phyloP scores from a whole-genome alignment of 2,113 vertebrate genomes.

The Strigops habroptila region DNA sequence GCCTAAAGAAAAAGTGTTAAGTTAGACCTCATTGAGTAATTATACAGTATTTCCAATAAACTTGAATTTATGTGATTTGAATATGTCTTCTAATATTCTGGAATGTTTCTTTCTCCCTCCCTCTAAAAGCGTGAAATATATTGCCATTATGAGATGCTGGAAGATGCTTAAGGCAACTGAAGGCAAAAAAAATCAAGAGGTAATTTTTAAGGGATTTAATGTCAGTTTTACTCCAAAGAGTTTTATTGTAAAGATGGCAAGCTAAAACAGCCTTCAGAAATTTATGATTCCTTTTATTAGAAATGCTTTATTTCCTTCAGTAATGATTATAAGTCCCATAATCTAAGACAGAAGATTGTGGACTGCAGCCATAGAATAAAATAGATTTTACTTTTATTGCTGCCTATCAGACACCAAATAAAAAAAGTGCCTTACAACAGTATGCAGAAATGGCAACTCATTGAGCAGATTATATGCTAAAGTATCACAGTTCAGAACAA shows the following conservation, averaged over 20 bases:
- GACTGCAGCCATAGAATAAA: neutral
- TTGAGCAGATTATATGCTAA: neutral
- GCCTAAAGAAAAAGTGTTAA: neutral
- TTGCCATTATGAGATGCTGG: neutral
- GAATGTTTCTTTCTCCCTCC: neutral
- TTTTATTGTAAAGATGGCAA: neutral
- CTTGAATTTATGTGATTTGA: neutral
- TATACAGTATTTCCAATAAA: neutral
- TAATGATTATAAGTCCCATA: neutral
- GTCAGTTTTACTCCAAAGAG: neutral
- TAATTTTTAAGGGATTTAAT: neutral
- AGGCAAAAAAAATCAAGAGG: neutral
- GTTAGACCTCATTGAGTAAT: neutral
- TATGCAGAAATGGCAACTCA: neutral
- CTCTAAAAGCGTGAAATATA: neutral
- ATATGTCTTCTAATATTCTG: neutral
- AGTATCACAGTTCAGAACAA: neutral
- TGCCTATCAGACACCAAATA: neutral
- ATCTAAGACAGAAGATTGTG: neutral
- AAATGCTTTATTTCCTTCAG: neutral
- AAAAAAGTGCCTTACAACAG: neutral
- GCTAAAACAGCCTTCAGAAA: neutral
- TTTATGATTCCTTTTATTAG: neutral
- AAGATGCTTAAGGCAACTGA: neutral
- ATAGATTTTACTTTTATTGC: neutral